Evolutionary conservation across 2,113 vertebrate species (phyloP).

Genomic region (Cygnus buccinator): DNA sequence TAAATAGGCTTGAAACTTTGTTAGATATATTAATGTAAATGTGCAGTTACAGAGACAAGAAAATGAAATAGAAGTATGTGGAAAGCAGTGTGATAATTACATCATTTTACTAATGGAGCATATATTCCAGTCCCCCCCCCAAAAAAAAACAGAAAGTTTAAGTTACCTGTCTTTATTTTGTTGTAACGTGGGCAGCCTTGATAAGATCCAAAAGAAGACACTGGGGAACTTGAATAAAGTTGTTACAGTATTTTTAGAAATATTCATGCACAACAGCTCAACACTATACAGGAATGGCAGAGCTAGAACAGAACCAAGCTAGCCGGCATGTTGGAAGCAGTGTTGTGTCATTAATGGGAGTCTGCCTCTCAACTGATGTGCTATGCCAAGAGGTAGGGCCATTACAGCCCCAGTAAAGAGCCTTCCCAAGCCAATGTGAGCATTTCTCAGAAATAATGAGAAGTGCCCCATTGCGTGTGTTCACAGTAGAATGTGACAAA

Average conservation of each 20-base stretch:
- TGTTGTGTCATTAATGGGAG: background rate
- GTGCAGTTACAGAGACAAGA: background rate
- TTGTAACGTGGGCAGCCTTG: background rate
- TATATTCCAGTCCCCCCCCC: background rate
- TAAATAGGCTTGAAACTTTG: background rate
- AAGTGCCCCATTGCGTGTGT: background rate
- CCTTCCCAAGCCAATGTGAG: background rate
- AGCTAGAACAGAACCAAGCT: background rate
- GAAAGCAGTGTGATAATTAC: background rate
- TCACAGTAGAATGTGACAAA: background rate
- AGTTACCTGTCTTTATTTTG: background rate
- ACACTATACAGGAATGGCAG: background rate
- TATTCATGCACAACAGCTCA: background rate
- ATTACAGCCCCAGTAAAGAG: background rate
- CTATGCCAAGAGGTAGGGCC: background rate
- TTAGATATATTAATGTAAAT: background rate
- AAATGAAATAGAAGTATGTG: background rate
- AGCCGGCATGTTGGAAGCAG: background rate
- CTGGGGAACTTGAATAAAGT: background rate
- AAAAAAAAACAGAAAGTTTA: background rate
- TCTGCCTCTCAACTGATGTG: background rate
- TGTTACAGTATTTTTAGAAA: background rate
- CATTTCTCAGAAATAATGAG: background rate
- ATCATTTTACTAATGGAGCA: background rate
- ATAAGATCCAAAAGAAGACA: background rate